Conservation (phyloP, 2,888 invertebrate genomes). For the Calephelis perditalis region DNA sequence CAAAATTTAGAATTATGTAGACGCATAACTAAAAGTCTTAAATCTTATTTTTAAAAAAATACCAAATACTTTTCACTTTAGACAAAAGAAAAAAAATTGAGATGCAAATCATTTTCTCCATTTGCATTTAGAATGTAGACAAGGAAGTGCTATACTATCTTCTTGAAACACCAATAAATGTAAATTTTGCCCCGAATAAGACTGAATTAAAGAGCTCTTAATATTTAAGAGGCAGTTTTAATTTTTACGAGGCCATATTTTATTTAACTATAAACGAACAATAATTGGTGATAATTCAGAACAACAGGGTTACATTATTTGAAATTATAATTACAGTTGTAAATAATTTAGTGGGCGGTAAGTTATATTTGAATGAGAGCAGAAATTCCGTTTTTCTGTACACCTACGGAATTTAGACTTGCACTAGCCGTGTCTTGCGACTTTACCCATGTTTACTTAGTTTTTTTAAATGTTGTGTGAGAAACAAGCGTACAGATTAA, state of each 20-base stretch:
- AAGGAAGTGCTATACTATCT: background rate
- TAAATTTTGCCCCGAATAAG: conserved; percentile 2
- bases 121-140: background rate
- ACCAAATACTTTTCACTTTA: too few relatives aligned
- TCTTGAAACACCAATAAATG: conserved; percentile 5
- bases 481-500: too few relatives aligned
- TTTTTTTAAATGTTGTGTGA: too few relatives aligned
- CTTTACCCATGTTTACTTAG: too few relatives aligned
- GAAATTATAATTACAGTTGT: conserved; percentile 7
- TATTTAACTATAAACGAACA: conserved; percentile 3
- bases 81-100: too few relatives aligned
- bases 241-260: conserved; percentile 6
- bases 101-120: too few relatives aligned
- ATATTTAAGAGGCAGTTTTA: conserved; percentile 7
- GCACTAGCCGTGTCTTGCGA: background rate
- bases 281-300: conserved; percentile 3
- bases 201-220: conserved; percentile 1
- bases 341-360: background rate
- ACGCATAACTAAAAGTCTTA: too few relatives aligned
- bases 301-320: conserved; percentile 2
- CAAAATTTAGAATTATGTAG: too few relatives aligned
- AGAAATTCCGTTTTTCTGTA: background rate
- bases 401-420: conserved; percentile 2
- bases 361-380: background rate
- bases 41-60: too few relatives aligned